These are phyloP conservation scores for Erebia epiphron DNA, from an alignment of 2,888 invertebrate species.

Conservation along the genomic window DNA sequence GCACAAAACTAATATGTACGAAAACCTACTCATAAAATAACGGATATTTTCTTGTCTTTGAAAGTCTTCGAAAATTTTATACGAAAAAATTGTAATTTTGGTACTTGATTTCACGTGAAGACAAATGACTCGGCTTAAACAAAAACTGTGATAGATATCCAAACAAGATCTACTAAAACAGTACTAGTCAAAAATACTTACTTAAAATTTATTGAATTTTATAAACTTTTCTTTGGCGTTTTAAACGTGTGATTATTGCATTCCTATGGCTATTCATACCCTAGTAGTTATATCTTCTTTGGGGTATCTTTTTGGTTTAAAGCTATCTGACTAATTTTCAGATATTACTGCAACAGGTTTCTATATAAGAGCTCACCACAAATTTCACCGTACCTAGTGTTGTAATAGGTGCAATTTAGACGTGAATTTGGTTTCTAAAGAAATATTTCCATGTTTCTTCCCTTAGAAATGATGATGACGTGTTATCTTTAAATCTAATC, in stretches of 20 bases:
- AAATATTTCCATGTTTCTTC: too few species aligned
- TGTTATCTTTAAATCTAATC: neutral
- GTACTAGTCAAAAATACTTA: slow-evolving; percentile 35
- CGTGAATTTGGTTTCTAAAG: too few species aligned
- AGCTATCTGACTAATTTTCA: too few species aligned
- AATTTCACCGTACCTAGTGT: neutral
- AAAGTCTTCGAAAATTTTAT: neutral
- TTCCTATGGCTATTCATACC: slow-evolving; percentile 6
- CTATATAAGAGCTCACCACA: too few species aligned
- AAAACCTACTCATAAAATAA: neutral
- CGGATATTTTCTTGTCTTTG: too few species aligned
- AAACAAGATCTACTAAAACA: slow-evolving; percentile 22
- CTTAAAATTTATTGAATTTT: neutral
- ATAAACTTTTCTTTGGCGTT: neutral
- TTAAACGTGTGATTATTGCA: neutral
- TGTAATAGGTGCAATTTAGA: neutral
- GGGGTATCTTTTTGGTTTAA: neutral
- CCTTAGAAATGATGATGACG: too few species aligned
- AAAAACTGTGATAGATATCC: slow-evolving; percentile 34
- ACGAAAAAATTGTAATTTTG: neutral
- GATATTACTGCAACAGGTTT: neutral
- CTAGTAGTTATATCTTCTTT: neutral
- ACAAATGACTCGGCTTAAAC: slow-evolving; percentile 1
- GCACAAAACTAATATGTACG: too few species aligned
- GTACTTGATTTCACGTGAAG: neutral